Evolutionary conservation across 2,888 invertebrate genomes (phyloP), one percentile per base, ranked within the genome.

Genomic region (Conchocele bisecta): DNA sequence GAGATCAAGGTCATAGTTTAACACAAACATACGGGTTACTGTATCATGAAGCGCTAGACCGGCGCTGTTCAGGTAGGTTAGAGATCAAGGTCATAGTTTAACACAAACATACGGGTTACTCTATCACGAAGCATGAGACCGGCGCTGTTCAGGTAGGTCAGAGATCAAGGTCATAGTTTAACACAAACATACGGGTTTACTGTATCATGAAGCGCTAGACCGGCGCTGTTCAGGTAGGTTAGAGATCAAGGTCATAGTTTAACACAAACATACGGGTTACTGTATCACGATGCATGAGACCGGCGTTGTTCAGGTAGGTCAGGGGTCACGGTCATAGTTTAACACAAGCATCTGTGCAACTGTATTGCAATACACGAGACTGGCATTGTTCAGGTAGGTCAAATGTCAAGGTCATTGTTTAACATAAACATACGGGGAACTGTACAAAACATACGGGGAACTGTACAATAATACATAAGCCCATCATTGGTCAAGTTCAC

Each of bases 231-330:
- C 93, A 93, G 89, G 93, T 94, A 88, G 86, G 42, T 15, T 11
- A 13, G 6, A 24, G 6, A n/a, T 11, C 28, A 29, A 22, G 44
- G 24, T 17, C 6, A 39, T 17, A n/a, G n/a, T n/a, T n/a, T n/a
- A n/a, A n/a, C n/a, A n/a, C n/a, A 95, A 95, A 89, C 96, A 97
- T 91, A 96, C 97, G 0, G 94, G 96, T 83, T 98, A 98, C 91
- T 98, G 98, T 89, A 95, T 98, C 53, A 96, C 96, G 0, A 97
- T 98, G 96, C 98, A 98, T 91, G 96, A 93, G n/a, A n/a, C n/a
- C n/a, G n/a, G n/a, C n/a, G n/a, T n/a, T n/a, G n/a, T n/a, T n/a
- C n/a, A n/a, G n/a, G n/a, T n/a, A n/a, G n/a, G n/a, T n/a, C n/a
- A n/a, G n/a, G n/a, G n/a, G n/a, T n/a, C n/a, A n/a, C n/a, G n/a